These are phyloP conservation scores for Anastatus disparis DNA, from an alignment of 1,140 invertebrate genomes.

Conservation along the genomic window DNA sequence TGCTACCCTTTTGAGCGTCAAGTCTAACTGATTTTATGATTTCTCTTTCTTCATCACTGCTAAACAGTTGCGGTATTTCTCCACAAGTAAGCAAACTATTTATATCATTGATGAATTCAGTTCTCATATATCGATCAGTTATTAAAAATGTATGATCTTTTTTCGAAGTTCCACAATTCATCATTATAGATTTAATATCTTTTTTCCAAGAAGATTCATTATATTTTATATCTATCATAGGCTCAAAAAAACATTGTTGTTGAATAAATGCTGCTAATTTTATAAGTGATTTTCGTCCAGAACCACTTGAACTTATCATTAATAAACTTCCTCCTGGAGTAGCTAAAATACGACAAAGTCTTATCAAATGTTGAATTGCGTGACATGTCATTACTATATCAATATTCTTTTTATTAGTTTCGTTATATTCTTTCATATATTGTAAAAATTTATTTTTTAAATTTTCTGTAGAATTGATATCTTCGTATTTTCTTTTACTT, in stretches of 20 bases:
- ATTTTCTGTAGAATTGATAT: conserved; percentile 69
- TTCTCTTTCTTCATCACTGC: conserved; percentile 70
- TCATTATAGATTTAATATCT: conserved; percentile 73
- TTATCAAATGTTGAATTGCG: conserved; percentile 73
- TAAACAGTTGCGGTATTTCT: conserved; percentile 74
- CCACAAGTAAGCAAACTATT: conserved; percentile 73
- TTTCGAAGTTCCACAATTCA: conserved; percentile 61
- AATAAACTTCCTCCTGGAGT: conserved; percentile 69
- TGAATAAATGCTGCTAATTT: conserved; percentile 71
- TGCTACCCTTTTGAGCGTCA: conserved; percentile 63
- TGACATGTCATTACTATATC: conserved; percentile 74
- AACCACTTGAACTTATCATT: conserved; percentile 72
- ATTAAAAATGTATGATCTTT: conserved; percentile 72
- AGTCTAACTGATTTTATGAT: conserved; percentile 68
- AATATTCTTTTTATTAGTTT: conserved; percentile 70
- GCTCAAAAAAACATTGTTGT: conserved; percentile 71
- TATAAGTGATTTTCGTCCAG: conserved; percentile 72
- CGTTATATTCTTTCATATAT: conserved; percentile 75
- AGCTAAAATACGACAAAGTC: conserved; percentile 72
- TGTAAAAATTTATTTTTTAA: conserved; percentile 68
- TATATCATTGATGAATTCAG: conserved; percentile 73
- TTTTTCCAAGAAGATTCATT: conserved; percentile 69
- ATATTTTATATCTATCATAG: conserved; percentile 69
- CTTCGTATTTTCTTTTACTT: conserved; percentile 71
- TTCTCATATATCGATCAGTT: conserved; percentile 71